Evolutionary conservation across 2,888 invertebrate species (phyloP).

Genomic region (Tenodera sinensis): DNA sequence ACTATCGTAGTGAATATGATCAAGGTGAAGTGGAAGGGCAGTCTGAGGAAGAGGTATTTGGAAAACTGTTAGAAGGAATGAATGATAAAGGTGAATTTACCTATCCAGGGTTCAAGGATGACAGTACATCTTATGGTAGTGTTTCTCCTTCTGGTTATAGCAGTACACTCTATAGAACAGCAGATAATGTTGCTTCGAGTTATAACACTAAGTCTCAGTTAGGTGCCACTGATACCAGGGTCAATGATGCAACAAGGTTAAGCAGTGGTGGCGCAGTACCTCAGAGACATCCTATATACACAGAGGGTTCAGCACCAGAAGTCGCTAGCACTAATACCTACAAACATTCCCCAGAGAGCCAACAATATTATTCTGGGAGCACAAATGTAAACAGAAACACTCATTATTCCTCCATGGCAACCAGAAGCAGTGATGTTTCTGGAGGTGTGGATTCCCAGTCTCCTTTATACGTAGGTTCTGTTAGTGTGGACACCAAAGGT

Average conservation of each 20-base stretch:
- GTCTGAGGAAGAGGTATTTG: slow-evolving; percentile 72
- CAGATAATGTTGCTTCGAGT: not conserved
- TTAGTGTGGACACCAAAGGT: not conserved
- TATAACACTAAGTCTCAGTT: not conserved
- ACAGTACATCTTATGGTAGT: slow-evolving; percentile 27
- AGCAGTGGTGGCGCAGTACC: not conserved
- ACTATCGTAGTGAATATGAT: slow-evolving; percentile 66
- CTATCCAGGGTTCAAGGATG: slow-evolving; percentile 34
- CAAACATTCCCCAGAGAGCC: not conserved
- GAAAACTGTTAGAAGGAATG: slow-evolving; percentile 71
- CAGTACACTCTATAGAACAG: not conserved
- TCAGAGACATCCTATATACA: not conserved
- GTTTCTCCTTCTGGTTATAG: not conserved
- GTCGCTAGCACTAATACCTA: not conserved
- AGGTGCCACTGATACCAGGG: not conserved
- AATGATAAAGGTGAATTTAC: slow-evolving; percentile 41
- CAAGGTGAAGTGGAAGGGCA: slow-evolving; percentile 59
- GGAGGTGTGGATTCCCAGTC: not conserved
- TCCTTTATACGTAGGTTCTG: not conserved
- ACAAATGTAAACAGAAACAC: not conserved
- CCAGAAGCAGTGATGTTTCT: not conserved
- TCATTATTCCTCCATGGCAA: not conserved
- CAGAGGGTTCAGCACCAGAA: not conserved
- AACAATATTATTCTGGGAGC: not conserved
- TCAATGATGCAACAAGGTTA: not conserved